Percentiles rank a stretch among this genome's conserved stretches.
phyloP scores from a whole-genome alignment of 2,888 invertebrate species.

The Petrolisthes cinctipes region DNA sequence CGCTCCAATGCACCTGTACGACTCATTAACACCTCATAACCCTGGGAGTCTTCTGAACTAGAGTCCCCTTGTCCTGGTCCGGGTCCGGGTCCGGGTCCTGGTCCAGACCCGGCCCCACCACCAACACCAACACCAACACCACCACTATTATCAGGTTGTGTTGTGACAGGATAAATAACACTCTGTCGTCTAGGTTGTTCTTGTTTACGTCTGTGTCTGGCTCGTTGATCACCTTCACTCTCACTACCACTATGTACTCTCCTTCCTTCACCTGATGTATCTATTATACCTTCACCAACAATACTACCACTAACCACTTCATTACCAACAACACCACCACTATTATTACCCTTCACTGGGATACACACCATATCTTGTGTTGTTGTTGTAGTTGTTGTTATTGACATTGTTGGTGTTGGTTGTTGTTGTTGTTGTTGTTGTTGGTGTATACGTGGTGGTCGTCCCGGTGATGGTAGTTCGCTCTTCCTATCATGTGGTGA shows the following conservation, averaged over 20 bases:
- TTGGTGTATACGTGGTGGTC: conserved; percentile 24
- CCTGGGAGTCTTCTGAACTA: conserved; percentile 64
- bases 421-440: neutral
- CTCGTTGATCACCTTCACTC: conserved; percentile 60
- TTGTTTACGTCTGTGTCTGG: conserved; percentile 62
- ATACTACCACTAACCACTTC: neutral
- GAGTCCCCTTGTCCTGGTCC: conserved; percentile 35
- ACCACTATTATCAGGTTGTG: conserved; percentile 27
- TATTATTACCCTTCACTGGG: neutral
- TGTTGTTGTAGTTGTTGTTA: neutral
- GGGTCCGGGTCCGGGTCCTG: neutral
- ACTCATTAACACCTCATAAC: conserved; percentile 50
- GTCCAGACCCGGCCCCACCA: neutral
- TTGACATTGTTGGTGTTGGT: conserved; percentile 29
- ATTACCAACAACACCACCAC: neutral
- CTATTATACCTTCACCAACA: neutral
- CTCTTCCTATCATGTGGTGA: conserved; percentile 38
- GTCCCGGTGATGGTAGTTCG: conserved; percentile 42
- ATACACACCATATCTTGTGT: conserved; percentile 21
- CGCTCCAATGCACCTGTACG: conserved; percentile 22
- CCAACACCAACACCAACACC: too few species aligned
- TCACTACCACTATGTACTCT: conserved; percentile 61
- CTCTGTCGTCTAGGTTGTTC: conserved; percentile 63
- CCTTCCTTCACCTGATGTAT: conserved; percentile 37
- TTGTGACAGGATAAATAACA: conserved; percentile 58